These are phyloP conservation scores for Scaptomyza hsui DNA, from an alignment of 1,140 invertebrate species.

Conservation along the genomic window DNA sequence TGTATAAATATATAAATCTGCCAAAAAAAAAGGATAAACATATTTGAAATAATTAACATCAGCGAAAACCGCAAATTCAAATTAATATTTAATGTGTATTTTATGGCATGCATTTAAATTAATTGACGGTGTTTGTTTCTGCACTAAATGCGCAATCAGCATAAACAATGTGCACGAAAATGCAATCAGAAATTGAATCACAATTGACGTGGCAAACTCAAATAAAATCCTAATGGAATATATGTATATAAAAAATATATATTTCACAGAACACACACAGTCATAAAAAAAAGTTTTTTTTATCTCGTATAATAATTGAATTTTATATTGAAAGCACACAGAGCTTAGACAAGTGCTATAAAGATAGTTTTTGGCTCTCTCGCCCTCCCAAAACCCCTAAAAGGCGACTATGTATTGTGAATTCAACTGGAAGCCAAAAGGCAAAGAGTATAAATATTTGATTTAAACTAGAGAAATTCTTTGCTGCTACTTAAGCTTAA, in stretches of 20 bases:
- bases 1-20: slow-evolving; percentile 6
- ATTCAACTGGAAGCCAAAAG: slow-evolving; percentile 29
- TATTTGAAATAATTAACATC: slow-evolving; percentile 44
- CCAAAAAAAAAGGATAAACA: background rate
- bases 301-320: slow-evolving; percentile 64
- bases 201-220: slow-evolving; percentile 23
- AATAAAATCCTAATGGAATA: slow-evolving; percentile 2
- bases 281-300: slow-evolving; percentile 29
- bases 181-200: slow-evolving; percentile 56
- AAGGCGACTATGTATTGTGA: too few relatives aligned
- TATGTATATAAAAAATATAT: background rate
- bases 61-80: slow-evolving; percentile 9
- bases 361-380: slow-evolving; percentile 31
- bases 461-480: slow-evolving; percentile 16
- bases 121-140: slow-evolving; percentile 42
- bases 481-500: background rate
- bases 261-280: slow-evolving; percentile 8
- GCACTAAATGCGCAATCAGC: slow-evolving; percentile 59
- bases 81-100: slow-evolving; percentile 64
- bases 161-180: slow-evolving; percentile 46
- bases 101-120: slow-evolving; percentile 65
- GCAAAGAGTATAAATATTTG: slow-evolving; percentile 33
- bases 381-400: too few relatives aligned
- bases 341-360: slow-evolving; percentile 29
- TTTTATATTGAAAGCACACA: slow-evolving; percentile 48